These are phyloP conservation scores for Tachina fera DNA, from an alignment of 2,888 invertebrate genomes.

Conservation along the genomic window DNA sequence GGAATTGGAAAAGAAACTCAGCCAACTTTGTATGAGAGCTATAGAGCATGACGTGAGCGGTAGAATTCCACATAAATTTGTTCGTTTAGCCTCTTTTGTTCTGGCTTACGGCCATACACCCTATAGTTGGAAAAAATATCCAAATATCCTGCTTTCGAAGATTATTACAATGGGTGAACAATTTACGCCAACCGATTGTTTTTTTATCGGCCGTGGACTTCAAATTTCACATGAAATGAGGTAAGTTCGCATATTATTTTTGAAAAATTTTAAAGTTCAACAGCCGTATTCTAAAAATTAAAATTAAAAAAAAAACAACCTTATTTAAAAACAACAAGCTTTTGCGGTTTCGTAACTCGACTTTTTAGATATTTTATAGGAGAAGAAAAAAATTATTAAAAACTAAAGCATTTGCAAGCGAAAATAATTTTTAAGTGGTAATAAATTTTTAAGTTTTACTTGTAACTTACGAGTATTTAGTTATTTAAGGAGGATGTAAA, in stretches of 20 bases:
- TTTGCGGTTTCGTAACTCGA: no score
- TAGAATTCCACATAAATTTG: slow-evolving; percentile 82
- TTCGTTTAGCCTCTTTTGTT: slow-evolving; percentile 82
- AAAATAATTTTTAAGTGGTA: no score
- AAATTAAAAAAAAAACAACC: no score
- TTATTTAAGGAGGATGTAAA: no score
- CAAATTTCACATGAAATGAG: slow-evolving; percentile 81
- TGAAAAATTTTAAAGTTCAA: neutral
- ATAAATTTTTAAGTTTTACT: no score
- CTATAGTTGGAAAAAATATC: slow-evolving; percentile 78
- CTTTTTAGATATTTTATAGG: no score
- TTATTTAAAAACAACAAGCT: no score
- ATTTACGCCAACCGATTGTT: slow-evolving; percentile 82
- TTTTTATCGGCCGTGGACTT: slow-evolving; percentile 83
- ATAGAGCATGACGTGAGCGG: slow-evolving; percentile 79
- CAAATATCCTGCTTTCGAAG: slow-evolving; percentile 81
- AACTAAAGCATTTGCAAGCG: no score
- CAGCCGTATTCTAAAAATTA: no score
- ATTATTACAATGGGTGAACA: slow-evolving; percentile 82
- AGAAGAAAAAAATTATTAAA: no score
- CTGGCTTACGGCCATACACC: slow-evolving; percentile 83
- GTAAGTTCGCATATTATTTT: slow-evolving; percentile 42
- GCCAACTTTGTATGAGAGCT: slow-evolving; percentile 80
- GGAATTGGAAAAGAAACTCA: slow-evolving; percentile 83
- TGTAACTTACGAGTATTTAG: no score